phyloP scores from a whole-genome alignment of 2,888 invertebrate species.

The Galerucella pusilla region DNA sequence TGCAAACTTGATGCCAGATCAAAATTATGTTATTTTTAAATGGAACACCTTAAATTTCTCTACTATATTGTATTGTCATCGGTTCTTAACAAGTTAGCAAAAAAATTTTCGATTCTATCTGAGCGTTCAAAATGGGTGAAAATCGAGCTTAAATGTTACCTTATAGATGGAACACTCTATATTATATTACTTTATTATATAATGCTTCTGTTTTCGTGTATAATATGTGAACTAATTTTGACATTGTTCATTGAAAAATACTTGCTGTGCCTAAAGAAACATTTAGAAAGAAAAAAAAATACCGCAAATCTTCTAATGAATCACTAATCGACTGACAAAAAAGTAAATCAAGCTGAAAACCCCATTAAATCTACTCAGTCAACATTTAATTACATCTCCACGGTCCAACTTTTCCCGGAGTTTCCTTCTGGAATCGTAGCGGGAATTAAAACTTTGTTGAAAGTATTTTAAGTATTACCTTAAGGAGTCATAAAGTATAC shows the following conservation, averaged over 20 bases:
- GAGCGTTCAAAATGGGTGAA: too few species aligned
- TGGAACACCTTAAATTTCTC: too few species aligned
- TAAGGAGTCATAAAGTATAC: slow-evolving; percentile 32
- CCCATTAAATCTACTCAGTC: slow-evolving; percentile 59
- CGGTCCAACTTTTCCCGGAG: slow-evolving; percentile 51
- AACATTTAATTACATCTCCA: slow-evolving; percentile 59
- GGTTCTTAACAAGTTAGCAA: too few species aligned
- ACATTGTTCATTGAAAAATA: neutral
- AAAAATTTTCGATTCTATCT: too few species aligned
- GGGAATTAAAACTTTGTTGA: slow-evolving; percentile 57
- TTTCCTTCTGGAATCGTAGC: slow-evolving; percentile 51
- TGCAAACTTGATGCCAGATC: too few species aligned
- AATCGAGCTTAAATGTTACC: too few species aligned
- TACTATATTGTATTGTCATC: too few species aligned
- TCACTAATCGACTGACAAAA: slow-evolving; percentile 55
- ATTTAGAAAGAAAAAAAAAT: neutral
- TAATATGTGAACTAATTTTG: neutral
- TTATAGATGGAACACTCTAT: too few species aligned
- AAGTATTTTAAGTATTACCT: slow-evolving; percentile 42
- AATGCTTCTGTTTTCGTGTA: too few species aligned
- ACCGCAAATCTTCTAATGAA: slow-evolving; percentile 53
- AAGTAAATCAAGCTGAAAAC: slow-evolving; percentile 58
- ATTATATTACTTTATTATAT: too few species aligned
- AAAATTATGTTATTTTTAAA: too few species aligned
- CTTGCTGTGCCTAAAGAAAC: neutral